Conservation (phyloP, 2,888 invertebrate species). For the Amphipoea oculea region DNA sequence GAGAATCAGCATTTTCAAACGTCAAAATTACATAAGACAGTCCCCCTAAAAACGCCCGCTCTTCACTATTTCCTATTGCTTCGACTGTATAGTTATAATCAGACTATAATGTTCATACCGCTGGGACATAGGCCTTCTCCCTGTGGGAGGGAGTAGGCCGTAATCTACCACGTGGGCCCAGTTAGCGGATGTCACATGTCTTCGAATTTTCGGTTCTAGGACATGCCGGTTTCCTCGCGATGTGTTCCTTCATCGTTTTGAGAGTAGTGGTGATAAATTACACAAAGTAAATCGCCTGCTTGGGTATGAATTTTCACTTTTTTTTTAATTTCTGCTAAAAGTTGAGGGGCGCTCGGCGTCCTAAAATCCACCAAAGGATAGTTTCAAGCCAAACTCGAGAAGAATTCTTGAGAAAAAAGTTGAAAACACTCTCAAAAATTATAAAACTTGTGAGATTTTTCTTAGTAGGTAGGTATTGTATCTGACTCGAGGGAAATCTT, state of each 20-base stretch:
- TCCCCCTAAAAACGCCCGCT: no score
- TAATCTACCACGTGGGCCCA: background rate
- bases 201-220: background rate
- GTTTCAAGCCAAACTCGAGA: slow-evolving; percentile 16
- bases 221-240: no score
- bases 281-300: background rate
- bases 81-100: background rate
- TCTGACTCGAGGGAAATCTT: slow-evolving; percentile 51
- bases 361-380: slow-evolving; percentile 26
- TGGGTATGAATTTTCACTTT: background rate
- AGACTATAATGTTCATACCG: background rate
- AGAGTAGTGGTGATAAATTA: background rate
- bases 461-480: slow-evolving; percentile 24
- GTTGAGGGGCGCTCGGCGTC: background rate
- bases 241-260: background rate
- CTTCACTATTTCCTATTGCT: no score
- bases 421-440: slow-evolving; percentile 42
- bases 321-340: background rate
- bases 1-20: no score
- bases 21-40: no score
- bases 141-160: background rate
- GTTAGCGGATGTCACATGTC: background rate
- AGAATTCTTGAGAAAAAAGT: slow-evolving; percentile 37
- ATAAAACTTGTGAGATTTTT: slow-evolving; percentile 52
- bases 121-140: background rate